Percentiles rank a stretch among this genome's conserved stretches.
Evolutionary conservation across 2,888 invertebrate species (phyloP).

Genomic region (Ennomos fuscantarius): DNA sequence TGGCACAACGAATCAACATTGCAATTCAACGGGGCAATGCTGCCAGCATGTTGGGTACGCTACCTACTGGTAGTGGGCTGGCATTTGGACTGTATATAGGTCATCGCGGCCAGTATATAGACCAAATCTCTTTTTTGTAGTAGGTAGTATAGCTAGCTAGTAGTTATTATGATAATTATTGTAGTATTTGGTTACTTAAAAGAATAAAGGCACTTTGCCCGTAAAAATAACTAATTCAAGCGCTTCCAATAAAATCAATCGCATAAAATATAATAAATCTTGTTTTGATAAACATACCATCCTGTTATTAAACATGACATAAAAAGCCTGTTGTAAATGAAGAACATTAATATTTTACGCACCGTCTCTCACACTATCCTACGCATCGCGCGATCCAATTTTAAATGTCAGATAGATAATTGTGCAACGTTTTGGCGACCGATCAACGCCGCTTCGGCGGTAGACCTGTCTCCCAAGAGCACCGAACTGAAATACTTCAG

Average conservation of each 20-base stretch:
- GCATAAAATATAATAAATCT: slow-evolving; percentile 13
- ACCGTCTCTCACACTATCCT: slow-evolving; percentile 56
- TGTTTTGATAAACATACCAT: slow-evolving; percentile 18
- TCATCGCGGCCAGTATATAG: too few species aligned
- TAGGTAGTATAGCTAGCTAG: too few species aligned
- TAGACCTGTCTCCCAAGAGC: slow-evolving; percentile 59
- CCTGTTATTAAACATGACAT: slow-evolving; percentile 17
- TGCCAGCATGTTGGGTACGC: too few species aligned
- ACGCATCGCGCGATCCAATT: slow-evolving; percentile 77
- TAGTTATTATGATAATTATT: too few species aligned
- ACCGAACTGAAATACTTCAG: slow-evolving; percentile 60
- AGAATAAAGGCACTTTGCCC: too few species aligned
- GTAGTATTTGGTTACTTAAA: too few species aligned
- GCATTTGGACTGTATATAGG: too few species aligned
- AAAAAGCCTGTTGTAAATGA: slow-evolving; percentile 27
- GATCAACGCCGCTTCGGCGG: slow-evolving; percentile 62
- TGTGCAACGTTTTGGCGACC: slow-evolving; percentile 79
- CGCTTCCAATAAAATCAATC: slow-evolving; percentile 6
- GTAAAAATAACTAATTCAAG: too few species aligned
- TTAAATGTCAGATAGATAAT: slow-evolving; percentile 85
- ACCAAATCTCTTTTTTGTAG: too few species aligned
- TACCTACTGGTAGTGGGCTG: too few species aligned
- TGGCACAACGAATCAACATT: too few species aligned
- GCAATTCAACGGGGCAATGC: too few species aligned
- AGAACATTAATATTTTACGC: slow-evolving; percentile 17